Percentiles rank a stretch among this genome's conserved stretches.
Evolutionary conservation across 2,797 vertebrate species (phyloP).

Genomic region (Pipistrellus pygmaeus): DNA sequence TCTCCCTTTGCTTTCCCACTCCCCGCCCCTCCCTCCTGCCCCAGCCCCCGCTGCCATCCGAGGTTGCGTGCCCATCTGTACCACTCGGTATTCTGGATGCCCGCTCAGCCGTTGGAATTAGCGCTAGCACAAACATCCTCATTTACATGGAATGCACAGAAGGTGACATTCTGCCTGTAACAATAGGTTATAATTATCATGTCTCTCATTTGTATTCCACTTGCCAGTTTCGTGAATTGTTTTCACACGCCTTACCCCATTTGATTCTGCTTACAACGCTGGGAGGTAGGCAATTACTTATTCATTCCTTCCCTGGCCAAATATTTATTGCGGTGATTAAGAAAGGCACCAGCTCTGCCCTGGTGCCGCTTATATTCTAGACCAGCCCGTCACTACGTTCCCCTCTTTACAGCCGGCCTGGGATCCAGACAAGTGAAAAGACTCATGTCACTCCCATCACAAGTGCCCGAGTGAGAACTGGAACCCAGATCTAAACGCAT

Average conservation of each 20-base stretch:
- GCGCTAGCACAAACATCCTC: slow-evolving; percentile 76
- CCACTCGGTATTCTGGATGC: slow-evolving; percentile 64
- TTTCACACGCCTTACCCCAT: slow-evolving; percentile 64
- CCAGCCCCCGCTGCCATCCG: not conserved
- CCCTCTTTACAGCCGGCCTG: not conserved
- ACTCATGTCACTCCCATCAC: not conserved
- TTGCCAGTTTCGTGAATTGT: slow-evolving; percentile 78
- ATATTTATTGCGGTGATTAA: slow-evolving; percentile 44
- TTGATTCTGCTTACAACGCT: slow-evolving; percentile 65
- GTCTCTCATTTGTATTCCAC: slow-evolving; percentile 80
- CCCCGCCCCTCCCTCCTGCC: not conserved
- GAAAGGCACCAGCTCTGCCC: slow-evolving; percentile 23
- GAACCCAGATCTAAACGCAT: not conserved
- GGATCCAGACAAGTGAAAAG: not conserved
- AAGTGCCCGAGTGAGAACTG: not conserved
- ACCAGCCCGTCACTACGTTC: not conserved
- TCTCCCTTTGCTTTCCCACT: not conserved
- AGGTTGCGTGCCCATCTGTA: slow-evolving; percentile 20
- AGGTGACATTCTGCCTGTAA: slow-evolving; percentile 82
- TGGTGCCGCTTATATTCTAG: slow-evolving; percentile 53
- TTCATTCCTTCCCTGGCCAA: slow-evolving; percentile 28
- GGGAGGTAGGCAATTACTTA: slow-evolving; percentile 59
- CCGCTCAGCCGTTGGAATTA: slow-evolving; percentile 64
- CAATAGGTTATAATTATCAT: slow-evolving; percentile 83
- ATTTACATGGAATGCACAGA: slow-evolving; percentile 81